Base-by-base conservation (phyloP, 1,140 invertebrate genomes). In the Araneus ventricosus region DNA sequence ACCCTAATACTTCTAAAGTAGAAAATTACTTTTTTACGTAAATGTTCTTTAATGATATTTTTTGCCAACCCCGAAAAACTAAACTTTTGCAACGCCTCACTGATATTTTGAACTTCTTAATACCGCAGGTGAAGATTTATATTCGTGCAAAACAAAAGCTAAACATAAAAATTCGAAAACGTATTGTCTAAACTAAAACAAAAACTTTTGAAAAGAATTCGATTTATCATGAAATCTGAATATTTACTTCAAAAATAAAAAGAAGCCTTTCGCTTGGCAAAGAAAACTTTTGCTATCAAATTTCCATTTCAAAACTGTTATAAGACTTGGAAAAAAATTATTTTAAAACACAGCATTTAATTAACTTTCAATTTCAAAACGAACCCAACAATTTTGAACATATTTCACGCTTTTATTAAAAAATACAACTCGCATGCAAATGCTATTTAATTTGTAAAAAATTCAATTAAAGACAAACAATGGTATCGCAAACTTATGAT, bases 381-480 rank as follows among this genome's bases (percentile, higher is more conserved):
- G 14, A 37, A 75, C 2, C 4, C 10, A 67, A 30, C 4, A 75
- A 30, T 34, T 75, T n/a, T 37, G 2, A 20, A 34, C 34, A 37
- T 30, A 27, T 34, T 37, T 20, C 37, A 30, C 8, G 7, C 8
- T 67, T 27, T 67, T 67, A 67, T 27, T n/a, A 27, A 8, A 67
- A 67, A n/a, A 67, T 67, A 67, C 14, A 10, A 67, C 27, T 27
- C n/a, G 6, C 14, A 8, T n/a, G 24, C 6, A 37, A 75, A 75
- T 75, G 30, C 2, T 75, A 34, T 75, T 22, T 20, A 75, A 75
- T 75, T 30, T 75, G 34, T 34, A 75, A 75, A 75, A 52, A 75
- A 75, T 75, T 75, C 70, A 75, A 75, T 75, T 75, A 75, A 75
- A 75, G 2, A 20, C 70, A 75, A 75, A 75, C 70, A 75, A 75